Percentiles rank a stretch among this genome's conserved stretches.
Evolutionary conservation across 1,140 invertebrate species (phyloP).

Genomic region (Amphibalanus amphitrite): DNA sequence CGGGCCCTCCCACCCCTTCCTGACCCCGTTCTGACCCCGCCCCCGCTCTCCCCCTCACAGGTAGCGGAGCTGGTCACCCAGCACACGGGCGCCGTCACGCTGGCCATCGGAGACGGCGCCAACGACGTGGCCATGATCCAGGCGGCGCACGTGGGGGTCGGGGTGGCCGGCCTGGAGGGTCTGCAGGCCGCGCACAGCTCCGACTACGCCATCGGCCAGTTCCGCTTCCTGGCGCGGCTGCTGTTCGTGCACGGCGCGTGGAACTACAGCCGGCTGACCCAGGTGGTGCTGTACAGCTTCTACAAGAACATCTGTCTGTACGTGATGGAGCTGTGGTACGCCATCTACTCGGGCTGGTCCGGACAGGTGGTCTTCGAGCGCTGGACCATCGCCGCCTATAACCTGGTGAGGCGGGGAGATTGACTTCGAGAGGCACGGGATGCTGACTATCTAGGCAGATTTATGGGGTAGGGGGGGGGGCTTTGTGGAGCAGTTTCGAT

Average conservation of each 20-base stretch:
- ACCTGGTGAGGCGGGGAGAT: conserved; percentile 16
- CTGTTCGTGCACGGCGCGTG: conserved; percentile 95
- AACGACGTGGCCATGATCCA: conserved; percentile 99
- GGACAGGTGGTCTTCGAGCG: conserved; percentile 96
- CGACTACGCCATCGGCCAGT: conserved; percentile 91
- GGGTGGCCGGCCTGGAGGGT: conserved; percentile 96
- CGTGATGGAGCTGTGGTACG: conserved; percentile 98
- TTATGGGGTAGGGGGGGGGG: conserved; percentile 4
- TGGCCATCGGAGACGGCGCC: conserved; percentile 97
- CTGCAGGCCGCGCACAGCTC: conserved; percentile 95
- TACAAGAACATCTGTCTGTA: conserved; percentile 99
- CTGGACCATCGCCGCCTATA: conserved; percentile 60
- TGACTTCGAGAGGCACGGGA: conserved; percentile 9
- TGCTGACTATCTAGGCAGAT: conserved; percentile 4
- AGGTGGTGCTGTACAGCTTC: conserved; percentile 96
- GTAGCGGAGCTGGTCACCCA: conserved; percentile 86
- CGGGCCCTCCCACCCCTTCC: not conserved
- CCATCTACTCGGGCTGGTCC: conserved; percentile 92
- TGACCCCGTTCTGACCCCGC: not conserved
- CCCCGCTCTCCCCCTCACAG: conserved; percentile 29
- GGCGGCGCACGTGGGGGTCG: conserved; percentile 82
- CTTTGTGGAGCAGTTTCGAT: not conserved
- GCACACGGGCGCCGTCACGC: conserved; percentile 68
- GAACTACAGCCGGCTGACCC: conserved; percentile 94
- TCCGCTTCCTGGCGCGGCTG: conserved; percentile 70